Percentiles rank a stretch among this genome's conserved stretches.
phyloP scores from a whole-genome alignment of 2,888 invertebrate genomes.

The Spodoptera exigua region DNA sequence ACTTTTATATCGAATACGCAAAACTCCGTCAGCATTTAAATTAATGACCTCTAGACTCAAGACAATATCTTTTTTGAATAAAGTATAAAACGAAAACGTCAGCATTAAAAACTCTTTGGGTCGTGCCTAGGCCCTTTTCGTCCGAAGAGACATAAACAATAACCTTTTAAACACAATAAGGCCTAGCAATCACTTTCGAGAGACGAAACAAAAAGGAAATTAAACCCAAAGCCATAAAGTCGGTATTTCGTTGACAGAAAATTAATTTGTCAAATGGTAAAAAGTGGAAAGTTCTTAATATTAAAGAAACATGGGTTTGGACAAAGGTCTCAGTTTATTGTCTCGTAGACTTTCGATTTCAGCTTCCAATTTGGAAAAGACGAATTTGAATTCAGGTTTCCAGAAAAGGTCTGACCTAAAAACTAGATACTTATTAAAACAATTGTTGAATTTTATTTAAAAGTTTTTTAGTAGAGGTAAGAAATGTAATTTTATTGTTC shows the following conservation, averaged over 20 bases:
- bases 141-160: neutral
- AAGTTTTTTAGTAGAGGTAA: no score
- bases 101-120: no score
- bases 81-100: neutral
- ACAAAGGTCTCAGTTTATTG: slow-evolving; percentile 24
- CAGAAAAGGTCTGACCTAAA: no score
- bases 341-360: slow-evolving; percentile 1
- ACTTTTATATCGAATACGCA: no score
- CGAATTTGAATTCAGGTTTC: no score
- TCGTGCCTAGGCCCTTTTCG: no score
- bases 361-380: no score
- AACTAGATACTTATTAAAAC: no score
- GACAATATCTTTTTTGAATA: neutral
- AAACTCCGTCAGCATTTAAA: no score
- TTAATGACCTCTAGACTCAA: neutral
- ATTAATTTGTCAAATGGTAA: slow-evolving; percentile 41
- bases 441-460: no score
- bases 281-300: slow-evolving; percentile 33
- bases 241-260: slow-evolving; percentile 39
- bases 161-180: slow-evolving; percentile 10
- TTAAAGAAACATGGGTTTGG: slow-evolving; percentile 19
- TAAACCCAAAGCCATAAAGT: slow-evolving; percentile 32
- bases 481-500: no score
- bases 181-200: slow-evolving; percentile 16
- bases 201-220: slow-evolving; percentile 35